Conservation (phyloP, 2,797 vertebrate species). For the Odontamblyopus lacepedii region DNA sequence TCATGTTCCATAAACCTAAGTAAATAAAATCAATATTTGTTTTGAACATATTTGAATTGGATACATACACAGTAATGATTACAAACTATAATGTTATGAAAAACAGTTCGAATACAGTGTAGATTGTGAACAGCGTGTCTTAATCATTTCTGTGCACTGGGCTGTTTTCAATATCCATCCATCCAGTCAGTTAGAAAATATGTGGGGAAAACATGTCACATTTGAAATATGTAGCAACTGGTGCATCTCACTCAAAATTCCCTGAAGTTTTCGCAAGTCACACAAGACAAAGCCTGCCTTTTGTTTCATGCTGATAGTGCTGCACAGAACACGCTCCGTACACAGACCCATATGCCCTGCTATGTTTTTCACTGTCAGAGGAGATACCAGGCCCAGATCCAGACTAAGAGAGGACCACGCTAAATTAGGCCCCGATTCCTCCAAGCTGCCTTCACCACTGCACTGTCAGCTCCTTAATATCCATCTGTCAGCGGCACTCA, state of each 20-base stretch:
- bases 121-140: constrained; percentile 32
- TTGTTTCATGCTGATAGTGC: constrained; percentile 49
- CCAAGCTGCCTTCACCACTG: constrained; percentile 57
- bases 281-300: constrained; percentile 58
- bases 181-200: constrained; percentile 42
- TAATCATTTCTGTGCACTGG: constrained; percentile 24
- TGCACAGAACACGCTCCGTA: constrained; percentile 16
- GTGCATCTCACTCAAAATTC: constrained; percentile 61
- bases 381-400: constrained; percentile 40
- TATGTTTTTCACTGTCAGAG: constrained; percentile 29
- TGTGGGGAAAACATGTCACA: constrained; percentile 60
- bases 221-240: constrained; percentile 65
- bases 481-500: constrained; percentile 35
- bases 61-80: neutral
- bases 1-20: neutral
- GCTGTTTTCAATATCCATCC: constrained; percentile 15
- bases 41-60: neutral
- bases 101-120: neutral
- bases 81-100: neutral
- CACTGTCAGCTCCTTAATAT: constrained; percentile 46
- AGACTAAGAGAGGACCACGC: constrained; percentile 40
- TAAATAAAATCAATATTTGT: neutral
- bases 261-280: constrained; percentile 59
- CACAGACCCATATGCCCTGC: constrained; percentile 12
- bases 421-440: constrained; percentile 59